phyloP scores from a whole-genome alignment of 2,113 vertebrate species.

The Struthio camelus region DNA sequence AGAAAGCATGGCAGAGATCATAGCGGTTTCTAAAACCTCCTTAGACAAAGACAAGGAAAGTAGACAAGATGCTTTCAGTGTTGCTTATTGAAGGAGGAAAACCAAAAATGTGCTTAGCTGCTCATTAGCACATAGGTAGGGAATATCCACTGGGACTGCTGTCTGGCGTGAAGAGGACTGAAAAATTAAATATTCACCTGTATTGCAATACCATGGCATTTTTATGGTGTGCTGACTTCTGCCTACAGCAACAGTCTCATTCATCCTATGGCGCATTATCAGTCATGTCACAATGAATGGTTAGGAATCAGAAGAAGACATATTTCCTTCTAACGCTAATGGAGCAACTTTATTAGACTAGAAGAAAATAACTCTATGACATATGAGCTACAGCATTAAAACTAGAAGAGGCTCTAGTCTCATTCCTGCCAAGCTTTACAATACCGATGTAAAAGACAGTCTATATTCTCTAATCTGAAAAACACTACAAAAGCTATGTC shows the following conservation, averaged over 20 bases:
- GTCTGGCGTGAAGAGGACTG: not conserved
- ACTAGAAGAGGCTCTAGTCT: not conserved
- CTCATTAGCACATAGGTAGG: not conserved
- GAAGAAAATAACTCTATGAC: not conserved
- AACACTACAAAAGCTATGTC: not conserved
- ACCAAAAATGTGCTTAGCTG: not conserved
- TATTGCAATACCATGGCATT: not conserved
- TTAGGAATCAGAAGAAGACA: not conserved
- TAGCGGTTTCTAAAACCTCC: not conserved
- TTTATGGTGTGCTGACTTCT: not conserved
- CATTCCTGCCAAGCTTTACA: not conserved
- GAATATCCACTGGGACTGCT: not conserved
- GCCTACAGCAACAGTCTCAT: not conserved
- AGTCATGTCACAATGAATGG: not conserved
- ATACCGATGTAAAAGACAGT: not conserved
- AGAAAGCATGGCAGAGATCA: not conserved
- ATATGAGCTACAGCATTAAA: not conserved
- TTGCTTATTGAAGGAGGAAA: not conserved
- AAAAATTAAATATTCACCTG: not conserved
- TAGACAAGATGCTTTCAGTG: not conserved
- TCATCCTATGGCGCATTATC: not conserved
- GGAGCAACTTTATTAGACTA: not conserved
- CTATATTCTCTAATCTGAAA: not conserved
- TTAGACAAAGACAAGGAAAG: not conserved
- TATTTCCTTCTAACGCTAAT: not conserved